These are phyloP conservation scores for Saccostrea cuccullata DNA, from an alignment of 1,140 invertebrate species.

Conservation along the genomic window DNA sequence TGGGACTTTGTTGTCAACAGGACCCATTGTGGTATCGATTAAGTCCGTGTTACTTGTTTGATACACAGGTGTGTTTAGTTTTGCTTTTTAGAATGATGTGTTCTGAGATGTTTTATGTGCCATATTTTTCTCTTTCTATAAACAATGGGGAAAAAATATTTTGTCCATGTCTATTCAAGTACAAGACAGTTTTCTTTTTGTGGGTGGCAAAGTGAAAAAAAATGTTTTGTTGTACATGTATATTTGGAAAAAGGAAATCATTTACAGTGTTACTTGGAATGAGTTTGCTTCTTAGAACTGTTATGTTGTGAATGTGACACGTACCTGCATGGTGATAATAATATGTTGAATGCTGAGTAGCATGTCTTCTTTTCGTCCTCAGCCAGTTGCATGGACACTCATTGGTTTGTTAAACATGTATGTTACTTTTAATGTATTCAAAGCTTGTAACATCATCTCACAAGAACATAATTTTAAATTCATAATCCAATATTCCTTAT, in stretches of 20 bases:
- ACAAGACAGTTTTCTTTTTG: background rate
- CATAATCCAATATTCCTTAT: background rate
- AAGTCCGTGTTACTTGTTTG: background rate
- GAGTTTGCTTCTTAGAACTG: conserved; percentile 15
- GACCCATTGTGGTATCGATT: background rate
- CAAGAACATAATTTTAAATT: background rate
- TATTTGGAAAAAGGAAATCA: background rate
- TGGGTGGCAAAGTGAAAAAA: background rate
- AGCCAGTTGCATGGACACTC: conserved; percentile 22
- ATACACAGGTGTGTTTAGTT: background rate
- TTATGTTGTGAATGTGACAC: conserved; percentile 19
- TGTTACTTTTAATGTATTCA: background rate
- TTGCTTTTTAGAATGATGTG: conserved; percentile 16
- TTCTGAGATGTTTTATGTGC: background rate
- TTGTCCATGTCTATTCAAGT: background rate
- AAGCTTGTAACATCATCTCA: conserved; percentile 12
- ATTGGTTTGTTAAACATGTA: conserved; percentile 14
- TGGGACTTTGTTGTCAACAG: background rate
- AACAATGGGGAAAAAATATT: background rate
- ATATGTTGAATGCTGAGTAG: conserved; percentile 12
- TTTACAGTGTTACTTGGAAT: conserved; percentile 14
- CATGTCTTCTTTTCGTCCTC: conserved; percentile 8
- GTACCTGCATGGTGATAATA: conserved; percentile 30
- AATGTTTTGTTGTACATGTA: background rate
- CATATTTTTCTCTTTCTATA: background rate